Conservation (phyloP, 2,888 invertebrate species). For the Meteorus cinctellus region DNA sequence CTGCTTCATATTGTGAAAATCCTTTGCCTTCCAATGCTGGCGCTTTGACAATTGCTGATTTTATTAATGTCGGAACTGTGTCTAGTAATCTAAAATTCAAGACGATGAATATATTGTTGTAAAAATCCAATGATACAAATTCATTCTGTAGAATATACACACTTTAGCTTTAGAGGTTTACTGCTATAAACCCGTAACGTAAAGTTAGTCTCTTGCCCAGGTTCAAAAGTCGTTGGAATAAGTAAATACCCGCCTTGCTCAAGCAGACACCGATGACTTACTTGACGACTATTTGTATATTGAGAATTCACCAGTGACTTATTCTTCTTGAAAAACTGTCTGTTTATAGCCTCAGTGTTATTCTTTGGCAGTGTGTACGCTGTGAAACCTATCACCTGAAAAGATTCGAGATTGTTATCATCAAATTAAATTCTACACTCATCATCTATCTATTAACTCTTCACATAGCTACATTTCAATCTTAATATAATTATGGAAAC, state of each 20-base stretch:
- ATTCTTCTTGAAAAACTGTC: slow-evolving; percentile 88
- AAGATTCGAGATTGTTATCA: slow-evolving; percentile 15
- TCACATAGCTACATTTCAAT: too few species aligned
- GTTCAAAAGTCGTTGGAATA: slow-evolving; percentile 93
- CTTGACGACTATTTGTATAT: slow-evolving; percentile 93
- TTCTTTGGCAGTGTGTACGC: slow-evolving; percentile 84
- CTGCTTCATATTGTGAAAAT: slow-evolving; percentile 90
- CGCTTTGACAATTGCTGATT: slow-evolving; percentile 85
- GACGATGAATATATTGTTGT: not conserved
- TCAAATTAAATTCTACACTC: not conserved
- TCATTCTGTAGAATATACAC: slow-evolving; percentile 73
- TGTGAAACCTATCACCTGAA: slow-evolving; percentile 86
- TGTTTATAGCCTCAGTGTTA: slow-evolving; percentile 84
- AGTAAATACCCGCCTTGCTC: slow-evolving; percentile 89
- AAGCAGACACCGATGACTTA: slow-evolving; percentile 85
- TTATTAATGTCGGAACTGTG: slow-evolving; percentile 80
- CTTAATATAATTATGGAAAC: not conserved
- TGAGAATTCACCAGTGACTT: slow-evolving; percentile 92
- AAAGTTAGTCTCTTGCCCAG: slow-evolving; percentile 91
- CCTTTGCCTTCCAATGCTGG: slow-evolving; percentile 83
- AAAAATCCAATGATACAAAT: slow-evolving; percentile 45
- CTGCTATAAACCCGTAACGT: slow-evolving; percentile 88
- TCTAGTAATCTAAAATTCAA: slow-evolving; percentile 74
- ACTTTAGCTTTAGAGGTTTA: slow-evolving; percentile 85
- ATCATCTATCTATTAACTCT: too few species aligned